Evolutionary conservation across 2,797 vertebrate genomes (phyloP).

Genomic region (Myripristis murdjan): DNA sequence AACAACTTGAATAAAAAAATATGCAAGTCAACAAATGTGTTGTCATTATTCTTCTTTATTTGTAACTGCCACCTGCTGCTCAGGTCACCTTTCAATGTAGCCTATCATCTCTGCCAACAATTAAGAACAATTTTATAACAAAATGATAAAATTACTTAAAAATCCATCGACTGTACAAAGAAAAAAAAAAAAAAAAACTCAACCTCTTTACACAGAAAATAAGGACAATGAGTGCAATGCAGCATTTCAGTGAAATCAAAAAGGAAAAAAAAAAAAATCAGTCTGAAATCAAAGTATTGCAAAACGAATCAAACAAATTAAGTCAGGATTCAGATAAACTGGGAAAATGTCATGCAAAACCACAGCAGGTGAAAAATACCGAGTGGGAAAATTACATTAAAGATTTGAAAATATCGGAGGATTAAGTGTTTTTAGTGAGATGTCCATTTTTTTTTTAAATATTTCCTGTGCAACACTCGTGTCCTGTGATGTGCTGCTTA

Average conservation of each 20-base stretch:
- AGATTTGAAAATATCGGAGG: slow-evolving; percentile 4
- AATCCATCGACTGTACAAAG: slow-evolving; percentile 69
- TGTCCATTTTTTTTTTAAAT: background rate
- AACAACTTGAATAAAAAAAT: slow-evolving; percentile 1
- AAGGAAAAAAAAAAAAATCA: slow-evolving; percentile 41
- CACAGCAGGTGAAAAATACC: slow-evolving; percentile 8
- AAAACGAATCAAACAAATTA: slow-evolving; percentile 36
- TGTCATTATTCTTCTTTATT: slow-evolving; percentile 66
- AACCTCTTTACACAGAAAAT: slow-evolving; percentile 52
- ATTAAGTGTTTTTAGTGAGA: background rate
- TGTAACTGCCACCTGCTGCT: slow-evolving; percentile 66
- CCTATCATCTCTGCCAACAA: slow-evolving; percentile 44
- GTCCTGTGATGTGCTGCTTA: background rate
- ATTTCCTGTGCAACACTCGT: background rate
- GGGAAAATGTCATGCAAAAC: slow-evolving; percentile 32
- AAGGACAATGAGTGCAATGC: slow-evolving; percentile 62
- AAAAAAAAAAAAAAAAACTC: slow-evolving; percentile 27
- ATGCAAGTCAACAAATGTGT: slow-evolving; percentile 1
- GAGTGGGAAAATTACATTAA: slow-evolving; percentile 21
- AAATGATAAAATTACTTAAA: slow-evolving; percentile 54
- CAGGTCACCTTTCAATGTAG: slow-evolving; percentile 51
- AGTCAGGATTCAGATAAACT: slow-evolving; percentile 10
- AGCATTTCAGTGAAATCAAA: slow-evolving; percentile 56
- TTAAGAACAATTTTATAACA: slow-evolving; percentile 56
- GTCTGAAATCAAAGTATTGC: slow-evolving; percentile 22